Conservation (phyloP, 1,140 invertebrate genomes). For the Druon quercuslanigerum region DNA sequence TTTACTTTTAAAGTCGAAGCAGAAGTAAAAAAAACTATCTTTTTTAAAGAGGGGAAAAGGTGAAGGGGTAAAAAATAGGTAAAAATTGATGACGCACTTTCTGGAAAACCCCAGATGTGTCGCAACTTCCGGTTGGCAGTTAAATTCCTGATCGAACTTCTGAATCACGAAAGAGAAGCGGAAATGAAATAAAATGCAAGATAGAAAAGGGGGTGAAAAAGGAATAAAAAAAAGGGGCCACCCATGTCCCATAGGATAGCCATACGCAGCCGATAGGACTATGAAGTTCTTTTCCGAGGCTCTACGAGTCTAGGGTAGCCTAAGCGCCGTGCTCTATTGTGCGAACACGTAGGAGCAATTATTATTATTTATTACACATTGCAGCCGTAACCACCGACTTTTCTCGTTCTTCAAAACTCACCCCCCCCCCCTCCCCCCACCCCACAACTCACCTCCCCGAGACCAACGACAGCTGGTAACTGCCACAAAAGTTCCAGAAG, state of each 20-base stretch:
- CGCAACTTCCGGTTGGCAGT: no score
- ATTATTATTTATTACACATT: slow-evolving; percentile 72
- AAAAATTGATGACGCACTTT: no score
- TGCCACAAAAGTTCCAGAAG: slow-evolving; percentile 49
- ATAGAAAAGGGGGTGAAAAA: background rate
- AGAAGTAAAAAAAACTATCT: no score
- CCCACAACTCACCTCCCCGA: background rate
- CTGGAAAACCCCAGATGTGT: no score
- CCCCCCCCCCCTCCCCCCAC: slow-evolving; percentile 36
- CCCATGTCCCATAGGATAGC: slow-evolving; percentile 11
- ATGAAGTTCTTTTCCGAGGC: no score
- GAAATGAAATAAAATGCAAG: no score
- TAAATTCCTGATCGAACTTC: no score
- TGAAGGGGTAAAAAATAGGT: no score
- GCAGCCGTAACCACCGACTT: slow-evolving; percentile 58
- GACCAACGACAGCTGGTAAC: slow-evolving; percentile 38
- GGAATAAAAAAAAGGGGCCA: background rate
- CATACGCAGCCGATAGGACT: no score
- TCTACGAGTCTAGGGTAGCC: slow-evolving; percentile 36
- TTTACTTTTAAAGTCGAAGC: no score
- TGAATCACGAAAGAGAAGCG: no score
- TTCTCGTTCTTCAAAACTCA: slow-evolving; percentile 50
- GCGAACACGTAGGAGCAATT: slow-evolving; percentile 72
- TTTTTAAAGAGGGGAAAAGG: no score
- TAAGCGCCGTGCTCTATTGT: slow-evolving; percentile 69